Base-by-base conservation (phyloP, 2,888 invertebrate species). In the Lumbricus terrestris region DNA sequence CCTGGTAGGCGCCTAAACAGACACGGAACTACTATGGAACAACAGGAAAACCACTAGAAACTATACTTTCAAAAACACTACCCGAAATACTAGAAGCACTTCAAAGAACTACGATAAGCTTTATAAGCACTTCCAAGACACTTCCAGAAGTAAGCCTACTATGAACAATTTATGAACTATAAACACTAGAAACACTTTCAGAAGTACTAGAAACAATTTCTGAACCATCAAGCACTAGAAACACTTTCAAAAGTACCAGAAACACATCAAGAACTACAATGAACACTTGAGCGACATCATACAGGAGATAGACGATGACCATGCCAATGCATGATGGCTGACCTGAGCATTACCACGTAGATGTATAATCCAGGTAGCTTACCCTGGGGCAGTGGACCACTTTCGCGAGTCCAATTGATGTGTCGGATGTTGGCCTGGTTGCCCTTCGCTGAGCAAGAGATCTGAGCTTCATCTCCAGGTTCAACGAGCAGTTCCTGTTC, bases 381-480 rank as follows among this genome's bases (percentile, higher is more conserved):
- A 96, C 96, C 91, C 96, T 96, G 82, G 34, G 94, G 94, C 47
- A 94, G 92, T 29, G 92, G 93, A 88, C 92, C 93, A 40, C 92
- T 90, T 20, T 92, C 91, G 54, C 93, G 92, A 20, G 93, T 93
- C 94, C 94, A 95, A 34, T 82, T 34, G 38, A 92, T 92, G n/a
- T 38, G 35, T 29, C 90, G 88, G 29, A 91, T 91, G 8, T 88
- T 33, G 5, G 89, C 90, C 20, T 83, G 85, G 37, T 89, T 37
- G 20, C 90, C 90, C 11, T 90, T n/a, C 0, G 92, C 91, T 89
- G 92, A 93, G 92, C 95, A 95, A 40, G 96, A 95, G 33, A 97
- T 94, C 91, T 96, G 95, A 54, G 96, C 96, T 88, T 95, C 96
- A 0, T 96, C 93, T 13, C 95, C 94, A 18, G 94, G 96, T 88